Evolutionary conservation across 2,113 vertebrate genomes (phyloP), one percentile per base, ranked within the genome.

Genomic region (Vulpes vulpes): DNA sequence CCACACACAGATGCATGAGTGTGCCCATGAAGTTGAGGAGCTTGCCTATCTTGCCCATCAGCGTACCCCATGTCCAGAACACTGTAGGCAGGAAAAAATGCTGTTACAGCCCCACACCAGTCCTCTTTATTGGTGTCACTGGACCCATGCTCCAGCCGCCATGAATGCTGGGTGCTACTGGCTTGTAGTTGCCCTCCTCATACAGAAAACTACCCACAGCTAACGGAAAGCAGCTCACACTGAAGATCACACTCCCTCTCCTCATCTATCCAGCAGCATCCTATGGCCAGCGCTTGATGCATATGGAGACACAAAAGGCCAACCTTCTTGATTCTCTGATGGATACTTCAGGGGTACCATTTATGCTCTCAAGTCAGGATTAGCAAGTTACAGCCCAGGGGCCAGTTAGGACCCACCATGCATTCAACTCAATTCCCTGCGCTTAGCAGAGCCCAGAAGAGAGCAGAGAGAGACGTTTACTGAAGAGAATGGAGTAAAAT

Each of bases 1-100:
- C 49, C 25, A 1, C 19, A 76, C 5, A 6, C 53, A 14, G 79
- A 62, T 23, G 67, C 22, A 25, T 19, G 19, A 38, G 30, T 0
- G 0, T 65, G 30, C 14, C 53, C 59, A 51, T 8, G 22, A 53
- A 22, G 23, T 73, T 20, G 7, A 62, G 20, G 53, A 15, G 8
- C 9, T 25, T 22, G 62, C 0, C 51, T 30, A 11, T 81, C 35
- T 49, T 38, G 12, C 1, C 30, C n/a, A 27, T 20, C 5, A 10
- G 1, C 5, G 4, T 6, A 23, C 8, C 9, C 38, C 22, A 1
- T 0, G 38, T 51, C 82, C 78, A 2, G 67, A 19, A 30, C 10
- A 12, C 0, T 2, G 1, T 5, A 85, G 32, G 38, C 35, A 60
- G 84, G 38, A 53, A 4, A 19, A 49, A 73, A 17, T 30, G 25